Evolutionary conservation across 2,797 vertebrate genomes (phyloP).

Genomic region (Podargus strigoides): DNA sequence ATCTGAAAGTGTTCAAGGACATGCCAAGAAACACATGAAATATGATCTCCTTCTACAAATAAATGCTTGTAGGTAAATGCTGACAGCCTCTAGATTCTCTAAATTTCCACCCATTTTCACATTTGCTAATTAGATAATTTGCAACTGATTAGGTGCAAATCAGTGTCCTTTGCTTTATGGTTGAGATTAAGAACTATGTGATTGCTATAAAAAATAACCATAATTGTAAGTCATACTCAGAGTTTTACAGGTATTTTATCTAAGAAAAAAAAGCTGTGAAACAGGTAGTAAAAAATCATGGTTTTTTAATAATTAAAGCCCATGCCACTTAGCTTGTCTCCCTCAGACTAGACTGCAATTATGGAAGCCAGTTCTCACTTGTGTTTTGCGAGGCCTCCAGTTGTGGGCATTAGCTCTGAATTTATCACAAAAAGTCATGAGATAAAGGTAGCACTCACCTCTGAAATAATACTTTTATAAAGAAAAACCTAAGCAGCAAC

Average conservation of each 20-base stretch:
- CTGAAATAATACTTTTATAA: background rate
- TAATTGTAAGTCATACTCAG: background rate
- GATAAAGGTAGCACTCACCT: background rate
- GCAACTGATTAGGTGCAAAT: background rate
- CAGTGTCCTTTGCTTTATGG: background rate
- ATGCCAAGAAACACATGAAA: background rate
- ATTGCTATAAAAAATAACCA: background rate
- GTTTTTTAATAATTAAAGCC: slow-evolving; percentile 1
- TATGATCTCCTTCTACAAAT: background rate
- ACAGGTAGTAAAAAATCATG: background rate
- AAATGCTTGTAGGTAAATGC: background rate
- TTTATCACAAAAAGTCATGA: background rate
- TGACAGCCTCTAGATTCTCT: rapidly evolving
- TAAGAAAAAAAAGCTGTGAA: background rate
- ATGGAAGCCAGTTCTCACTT: background rate
- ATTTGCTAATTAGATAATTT: background rate
- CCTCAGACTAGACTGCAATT: background rate
- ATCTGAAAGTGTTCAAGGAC: background rate
- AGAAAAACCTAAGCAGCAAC: background rate
- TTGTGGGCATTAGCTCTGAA: background rate
- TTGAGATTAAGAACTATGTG: background rate
- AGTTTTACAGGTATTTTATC: background rate
- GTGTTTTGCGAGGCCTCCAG: background rate
- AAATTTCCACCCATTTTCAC: background rate
- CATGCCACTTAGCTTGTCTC: background rate